phyloP scores from a whole-genome alignment of 1,140 invertebrate species.

The Microplitis demolitor region DNA sequence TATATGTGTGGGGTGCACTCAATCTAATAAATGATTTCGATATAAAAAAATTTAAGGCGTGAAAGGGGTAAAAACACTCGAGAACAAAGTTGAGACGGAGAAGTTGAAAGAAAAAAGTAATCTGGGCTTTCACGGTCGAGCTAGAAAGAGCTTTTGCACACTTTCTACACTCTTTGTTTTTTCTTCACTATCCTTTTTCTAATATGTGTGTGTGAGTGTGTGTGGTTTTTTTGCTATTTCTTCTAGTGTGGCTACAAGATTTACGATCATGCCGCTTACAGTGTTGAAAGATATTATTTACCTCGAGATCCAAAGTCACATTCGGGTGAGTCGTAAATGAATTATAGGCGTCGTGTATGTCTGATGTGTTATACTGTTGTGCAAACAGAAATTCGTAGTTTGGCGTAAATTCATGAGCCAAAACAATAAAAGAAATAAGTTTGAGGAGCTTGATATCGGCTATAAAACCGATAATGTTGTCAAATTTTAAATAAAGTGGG shows the following conservation, averaged over 20 bases:
- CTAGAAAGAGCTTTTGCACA: constrained; percentile 26
- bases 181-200: not conserved
- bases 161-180: not conserved
- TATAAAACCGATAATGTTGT: too few relatives aligned
- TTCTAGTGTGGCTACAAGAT: constrained; percentile 15
- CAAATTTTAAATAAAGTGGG: too few relatives aligned
- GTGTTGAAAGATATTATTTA: constrained; percentile 31
- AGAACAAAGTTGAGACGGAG: not conserved
- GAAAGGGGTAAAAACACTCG: not conserved
- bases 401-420: too few relatives aligned
- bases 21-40: constrained; percentile 22
- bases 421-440: too few relatives aligned
- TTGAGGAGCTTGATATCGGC: too few relatives aligned
- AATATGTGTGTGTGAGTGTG: constrained; percentile 4
- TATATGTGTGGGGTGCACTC: not conserved
- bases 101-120: constrained; percentile 22
- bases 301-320: constrained; percentile 21
- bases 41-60: not conserved
- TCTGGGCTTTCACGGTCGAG: constrained; percentile 25
- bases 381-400: too few relatives aligned
- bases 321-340: not conserved
- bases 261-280: constrained; percentile 25
- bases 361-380: too few relatives aligned
- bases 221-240: not conserved
- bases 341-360: not conserved